Base-by-base conservation (phyloP, 2,797 vertebrate genomes). In the Phrynocephalus forsythii region DNA sequence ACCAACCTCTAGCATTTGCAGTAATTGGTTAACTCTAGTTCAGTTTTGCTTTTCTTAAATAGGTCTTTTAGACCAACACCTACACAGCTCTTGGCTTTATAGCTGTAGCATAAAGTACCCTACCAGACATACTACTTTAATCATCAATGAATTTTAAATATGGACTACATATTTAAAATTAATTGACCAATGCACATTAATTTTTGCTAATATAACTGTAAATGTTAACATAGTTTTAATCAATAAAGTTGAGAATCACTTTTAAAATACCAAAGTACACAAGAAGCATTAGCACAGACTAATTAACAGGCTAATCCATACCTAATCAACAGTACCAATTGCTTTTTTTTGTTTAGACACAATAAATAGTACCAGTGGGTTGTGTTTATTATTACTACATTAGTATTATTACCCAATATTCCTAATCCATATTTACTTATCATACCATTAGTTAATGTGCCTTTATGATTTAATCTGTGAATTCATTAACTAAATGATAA, bases 181-280 rank as follows among this genome's bases (percentile, higher is more conserved):
- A 24, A 67, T 67, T 67, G 20, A 67, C 33, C 22, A 56, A 60
- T 44, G 71, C 15, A 16, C 67, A 22, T 48, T 71, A 71, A n/a
- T 26, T 80, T 18, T 72, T 30, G 28, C 50, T 63, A 63, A 56
- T 56, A 16, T 16, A 44, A 44, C 10, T 68, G 76, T 48, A 28
- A n/a, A 7, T 85, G 24, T 66, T 16, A 50, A 50, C 30, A 50
- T 68, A 60, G 33, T 56, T 79, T 56, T 78, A 76, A 16, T 66
- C n/a, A 60, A 60, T 44, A 28, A 72, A 73, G 16, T 10, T 2
- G 24, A 67, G 26, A 9, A 73, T 60, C 30, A 10, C 56, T 80
- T 85, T 86, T 79, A 79, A 83, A 86, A 86, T 80, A 63, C 13
- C 48, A 71, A 72, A 26, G 38, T 80, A 26, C n/a, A 87, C 3